phyloP scores from a whole-genome alignment of 2,888 invertebrate genomes.

The Meteorus cinctellus region DNA sequence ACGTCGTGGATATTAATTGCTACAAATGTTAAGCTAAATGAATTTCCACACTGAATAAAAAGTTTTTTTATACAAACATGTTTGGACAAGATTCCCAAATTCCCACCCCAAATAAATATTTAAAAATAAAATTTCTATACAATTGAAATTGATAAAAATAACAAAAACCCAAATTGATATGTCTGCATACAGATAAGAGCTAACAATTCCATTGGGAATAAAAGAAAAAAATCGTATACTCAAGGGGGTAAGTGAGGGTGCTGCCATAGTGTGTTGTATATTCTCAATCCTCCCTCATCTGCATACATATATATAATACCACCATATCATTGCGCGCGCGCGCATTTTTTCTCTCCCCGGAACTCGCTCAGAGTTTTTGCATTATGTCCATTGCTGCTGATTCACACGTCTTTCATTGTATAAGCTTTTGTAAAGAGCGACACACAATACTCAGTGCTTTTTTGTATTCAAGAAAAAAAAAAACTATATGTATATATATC shows the following conservation, averaged over 20 bases:
- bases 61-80: no score
- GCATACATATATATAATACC: slow-evolving; percentile 12
- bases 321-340: slow-evolving; percentile 25
- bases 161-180: no score
- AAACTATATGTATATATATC: slow-evolving; percentile 20
- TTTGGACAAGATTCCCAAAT: no score
- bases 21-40: no score
- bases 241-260: slow-evolving; percentile 9
- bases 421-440: slow-evolving; percentile 66
- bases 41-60: no score
- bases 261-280: not conserved
- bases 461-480: slow-evolving; percentile 56
- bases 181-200: no score
- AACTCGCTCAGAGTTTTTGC: slow-evolving; percentile 64
- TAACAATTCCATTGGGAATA: not conserved
- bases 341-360: slow-evolving; percentile 44
- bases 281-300: not conserved
- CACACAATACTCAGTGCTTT: slow-evolving; percentile 62
- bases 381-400: slow-evolving; percentile 72
- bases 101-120: no score
- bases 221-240: not conserved
- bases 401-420: slow-evolving; percentile 71
- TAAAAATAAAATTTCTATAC: no score
- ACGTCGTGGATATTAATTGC: no score
- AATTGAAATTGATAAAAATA: no score